Base-by-base conservation (phyloP, 2,113 vertebrate species). In the Salminus brasiliensis region DNA sequence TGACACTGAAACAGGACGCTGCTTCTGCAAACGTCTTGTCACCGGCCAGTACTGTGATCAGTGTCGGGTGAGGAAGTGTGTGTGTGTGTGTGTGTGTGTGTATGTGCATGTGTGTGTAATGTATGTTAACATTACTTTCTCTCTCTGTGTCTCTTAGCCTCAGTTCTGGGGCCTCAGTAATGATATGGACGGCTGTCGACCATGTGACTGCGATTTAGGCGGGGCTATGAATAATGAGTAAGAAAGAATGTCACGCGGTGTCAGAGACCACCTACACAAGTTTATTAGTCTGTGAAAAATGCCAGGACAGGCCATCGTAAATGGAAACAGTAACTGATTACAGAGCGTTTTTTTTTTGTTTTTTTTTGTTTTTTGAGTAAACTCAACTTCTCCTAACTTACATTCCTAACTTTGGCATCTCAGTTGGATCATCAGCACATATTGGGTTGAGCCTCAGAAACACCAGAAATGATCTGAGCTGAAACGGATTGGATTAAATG, bases 131-230 rank as follows among this genome's bases (percentile, higher is more conserved):
- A 21, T 7, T 18, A 12, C 13, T 45, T 34, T 47, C 7, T 72
- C 60, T 77, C 1, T 39, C 25, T 91, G 36, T 13, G 1, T 47
- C 39, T 91, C 45, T 13, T 83, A 99, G 98, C 93, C 95, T 4
- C 90, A 97, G 87, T 94, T 98, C 80, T 99, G 98, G 98, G 97
- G 98, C 70, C 89, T 99, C 69, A 96, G 95, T 87, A 95, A 96
- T 0, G 95, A 97, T 89, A 93, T 98, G 92, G 96, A 98, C 12
- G 98, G 98, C 36, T 99, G 98, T 88, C 94, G 94, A 75, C 90
- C 96, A 0, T 99, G 98, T 34, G 96, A 98, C 89, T 99, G 98
- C 0, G 97, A 99, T 87, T 87, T 90, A 52, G 98, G 98, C 1
- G 97, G 97, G 43, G 94, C 98, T 0, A 57, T 96, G 27, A 87